Evolutionary conservation across 2,113 vertebrate species (phyloP).

Genomic region (Phycodurus eques): DNA sequence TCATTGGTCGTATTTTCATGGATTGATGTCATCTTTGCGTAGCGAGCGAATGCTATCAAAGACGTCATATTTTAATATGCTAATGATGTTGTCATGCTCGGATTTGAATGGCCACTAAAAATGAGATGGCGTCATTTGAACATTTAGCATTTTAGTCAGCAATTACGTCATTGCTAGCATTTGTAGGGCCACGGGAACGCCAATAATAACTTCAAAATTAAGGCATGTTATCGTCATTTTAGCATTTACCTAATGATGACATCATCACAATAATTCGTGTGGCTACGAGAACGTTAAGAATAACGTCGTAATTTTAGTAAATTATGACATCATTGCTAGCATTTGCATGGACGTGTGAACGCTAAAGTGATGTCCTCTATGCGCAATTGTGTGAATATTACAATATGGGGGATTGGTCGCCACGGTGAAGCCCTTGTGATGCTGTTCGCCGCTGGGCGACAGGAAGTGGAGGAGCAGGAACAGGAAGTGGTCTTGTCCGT

Average conservation of each 20-base stretch:
- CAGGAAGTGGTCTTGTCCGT: background rate
- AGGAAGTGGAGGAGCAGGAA: constrained; percentile 64
- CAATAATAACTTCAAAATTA: background rate
- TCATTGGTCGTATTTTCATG: background rate
- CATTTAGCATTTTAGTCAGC: too few relatives aligned
- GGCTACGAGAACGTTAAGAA: background rate
- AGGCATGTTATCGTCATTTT: too few relatives aligned
- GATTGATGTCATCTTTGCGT: too few relatives aligned
- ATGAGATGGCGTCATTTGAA: too few relatives aligned
- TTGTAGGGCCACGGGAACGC: too few relatives aligned
- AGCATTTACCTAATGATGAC: background rate
- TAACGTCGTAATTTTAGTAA: background rate
- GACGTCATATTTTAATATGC: too few relatives aligned
- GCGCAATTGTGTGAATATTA: constrained; percentile 31
- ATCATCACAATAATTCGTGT: background rate
- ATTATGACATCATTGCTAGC: background rate
- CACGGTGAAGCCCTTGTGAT: constrained; percentile 72
- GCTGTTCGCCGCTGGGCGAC: constrained; percentile 61
- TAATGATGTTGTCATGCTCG: too few relatives aligned
- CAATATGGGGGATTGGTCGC: constrained; percentile 58
- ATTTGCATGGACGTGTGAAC: background rate
- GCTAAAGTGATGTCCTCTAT: background rate
- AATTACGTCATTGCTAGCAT: too few relatives aligned
- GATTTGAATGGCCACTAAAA: too few relatives aligned
- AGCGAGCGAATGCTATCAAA: too few relatives aligned